Percentiles rank a stretch among this genome's conserved stretches.
phyloP scores from a whole-genome alignment of 2,797 vertebrate species.

The Apogon talboti region DNA sequence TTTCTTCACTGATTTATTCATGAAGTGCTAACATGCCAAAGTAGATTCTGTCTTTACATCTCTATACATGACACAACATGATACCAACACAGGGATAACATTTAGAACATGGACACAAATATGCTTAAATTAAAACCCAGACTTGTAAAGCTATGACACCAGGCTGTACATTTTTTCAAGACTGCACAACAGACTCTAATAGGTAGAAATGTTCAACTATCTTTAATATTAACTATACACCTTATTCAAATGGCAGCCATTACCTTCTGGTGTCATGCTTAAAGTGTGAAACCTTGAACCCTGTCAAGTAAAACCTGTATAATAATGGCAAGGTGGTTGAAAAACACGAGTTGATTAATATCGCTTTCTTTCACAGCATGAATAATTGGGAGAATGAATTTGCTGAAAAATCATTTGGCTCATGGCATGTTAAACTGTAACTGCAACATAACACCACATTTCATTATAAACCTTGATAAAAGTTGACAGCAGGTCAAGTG shows the following conservation, averaged over 20 bases:
- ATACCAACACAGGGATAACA: not conserved
- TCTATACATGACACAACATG: constrained; percentile 15
- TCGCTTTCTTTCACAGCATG: constrained; percentile 2
- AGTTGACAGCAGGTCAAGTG: too few relatives aligned
- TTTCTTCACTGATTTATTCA: constrained; percentile 46
- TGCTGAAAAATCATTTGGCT: too few relatives aligned
- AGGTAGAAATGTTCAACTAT: not conserved
- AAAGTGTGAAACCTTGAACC: not conserved
- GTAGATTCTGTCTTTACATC: constrained; percentile 24
- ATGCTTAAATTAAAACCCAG: not conserved
- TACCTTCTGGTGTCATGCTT: too few relatives aligned
- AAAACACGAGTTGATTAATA: constrained; percentile 8
- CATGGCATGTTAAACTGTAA: too few relatives aligned
- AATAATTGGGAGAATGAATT: constrained; percentile 1
- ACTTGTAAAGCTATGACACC: not conserved
- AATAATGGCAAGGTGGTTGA: too few relatives aligned
- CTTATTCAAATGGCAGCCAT: not conserved
- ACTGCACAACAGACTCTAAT: too few relatives aligned
- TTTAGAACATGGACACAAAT: not conserved
- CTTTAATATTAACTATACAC: constrained; percentile 8
- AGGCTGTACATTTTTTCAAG: not conserved
- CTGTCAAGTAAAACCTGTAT: constrained; percentile 7
- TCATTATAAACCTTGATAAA: too few relatives aligned
- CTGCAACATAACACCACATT: too few relatives aligned
- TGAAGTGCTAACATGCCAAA: constrained; percentile 26